Evolutionary conservation across 2,888 invertebrate species (phyloP).

Genomic region (Peribatodes rhomboidaria): DNA sequence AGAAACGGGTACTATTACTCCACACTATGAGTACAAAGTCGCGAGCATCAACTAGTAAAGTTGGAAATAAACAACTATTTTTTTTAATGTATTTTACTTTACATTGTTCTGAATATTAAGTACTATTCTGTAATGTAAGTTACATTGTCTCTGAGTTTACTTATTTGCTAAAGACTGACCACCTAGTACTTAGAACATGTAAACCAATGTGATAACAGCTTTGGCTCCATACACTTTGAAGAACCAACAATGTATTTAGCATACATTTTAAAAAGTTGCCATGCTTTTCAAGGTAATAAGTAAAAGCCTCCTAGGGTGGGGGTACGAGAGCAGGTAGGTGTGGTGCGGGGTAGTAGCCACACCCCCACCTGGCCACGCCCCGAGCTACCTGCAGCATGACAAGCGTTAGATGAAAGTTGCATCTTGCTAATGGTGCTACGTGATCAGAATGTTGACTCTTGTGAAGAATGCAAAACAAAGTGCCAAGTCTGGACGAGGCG

Average conservation of each 20-base stretch:
- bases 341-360: constrained; percentile 58
- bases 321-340: constrained; percentile 45
- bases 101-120: too few species aligned
- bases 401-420: constrained; percentile 33
- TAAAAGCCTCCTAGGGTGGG: constrained; percentile 38
- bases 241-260: not conserved
- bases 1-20: too few species aligned
- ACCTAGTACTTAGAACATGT: too few species aligned
- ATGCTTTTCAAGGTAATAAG: constrained; percentile 33
- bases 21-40: too few species aligned
- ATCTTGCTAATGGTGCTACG: constrained; percentile 26
- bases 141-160: too few species aligned
- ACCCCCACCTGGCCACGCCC: constrained; percentile 69
- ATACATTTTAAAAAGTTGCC: not conserved
- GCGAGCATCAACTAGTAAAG: too few species aligned
- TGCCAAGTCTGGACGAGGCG: constrained; percentile 30
- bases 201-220: not conserved
- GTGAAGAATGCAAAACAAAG: constrained; percentile 26
- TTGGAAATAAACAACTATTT: too few species aligned
- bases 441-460: constrained; percentile 26
- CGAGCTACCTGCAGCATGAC: constrained; percentile 49
- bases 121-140: too few species aligned
- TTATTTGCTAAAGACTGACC: too few species aligned
- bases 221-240: not conserved
- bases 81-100: too few species aligned